Evolutionary conservation across 1,140 invertebrate species (phyloP).

Genomic region (Mya arenaria): DNA sequence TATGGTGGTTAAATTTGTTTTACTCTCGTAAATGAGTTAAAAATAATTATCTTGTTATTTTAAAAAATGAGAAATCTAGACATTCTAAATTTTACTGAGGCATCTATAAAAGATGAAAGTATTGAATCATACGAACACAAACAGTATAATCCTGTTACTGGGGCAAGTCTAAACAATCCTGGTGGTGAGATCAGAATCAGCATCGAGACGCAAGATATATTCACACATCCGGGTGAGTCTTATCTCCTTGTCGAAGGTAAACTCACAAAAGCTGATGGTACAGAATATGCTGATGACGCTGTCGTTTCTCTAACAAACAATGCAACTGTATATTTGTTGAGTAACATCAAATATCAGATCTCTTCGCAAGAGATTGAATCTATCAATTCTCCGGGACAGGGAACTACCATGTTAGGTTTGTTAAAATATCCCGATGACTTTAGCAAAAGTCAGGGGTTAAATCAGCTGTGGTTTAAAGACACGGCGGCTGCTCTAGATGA

Average conservation of each 20-base stretch:
- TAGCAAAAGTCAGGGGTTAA: neutral
- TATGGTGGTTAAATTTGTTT: too few relatives aligned
- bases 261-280: neutral
- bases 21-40: too few relatives aligned
- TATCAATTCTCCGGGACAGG: neutral
- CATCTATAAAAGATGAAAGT: neutral
- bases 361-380: neutral
- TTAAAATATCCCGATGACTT: slow-evolving; percentile 10
- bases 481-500: neutral
- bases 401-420: neutral
- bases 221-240: neutral
- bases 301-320: neutral
- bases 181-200: neutral
- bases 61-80: neutral
- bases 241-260: neutral
- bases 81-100: neutral
- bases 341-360: neutral
- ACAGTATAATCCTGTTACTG: neutral
- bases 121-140: neutral
- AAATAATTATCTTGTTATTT: neutral
- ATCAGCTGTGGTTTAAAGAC: slow-evolving; percentile 4
- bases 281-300: neutral
- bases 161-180: neutral
- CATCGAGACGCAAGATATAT: neutral
- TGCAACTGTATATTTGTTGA: neutral